A percentile compares a stretch with the other conserved stretches of the same genome.
These are phyloP conservation scores for Polymixis lichenea DNA, from an alignment of 2,888 invertebrate genomes.

Conservation along the genomic window DNA sequence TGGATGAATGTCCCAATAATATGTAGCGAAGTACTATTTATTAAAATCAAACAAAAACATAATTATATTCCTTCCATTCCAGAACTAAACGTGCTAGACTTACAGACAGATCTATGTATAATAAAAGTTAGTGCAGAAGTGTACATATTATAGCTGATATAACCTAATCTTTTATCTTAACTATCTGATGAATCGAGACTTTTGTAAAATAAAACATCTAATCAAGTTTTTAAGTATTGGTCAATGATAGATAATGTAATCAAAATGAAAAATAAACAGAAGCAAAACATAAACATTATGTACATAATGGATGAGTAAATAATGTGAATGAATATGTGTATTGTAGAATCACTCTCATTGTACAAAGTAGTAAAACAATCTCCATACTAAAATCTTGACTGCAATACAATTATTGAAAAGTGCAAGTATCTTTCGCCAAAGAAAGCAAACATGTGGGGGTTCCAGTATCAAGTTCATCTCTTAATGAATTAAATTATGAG, in stretches of 20 bases:
- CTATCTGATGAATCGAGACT: not conserved
- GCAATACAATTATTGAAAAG: constrained; percentile 39
- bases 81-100: not conserved
- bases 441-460: constrained; percentile 43
- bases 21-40: not conserved
- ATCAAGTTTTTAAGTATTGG: constrained; percentile 17
- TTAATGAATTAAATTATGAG: constrained; percentile 61
- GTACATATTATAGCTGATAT: not conserved
- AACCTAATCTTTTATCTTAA: not conserved
- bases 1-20: not conserved
- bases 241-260: constrained; percentile 12
- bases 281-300: constrained; percentile 27
- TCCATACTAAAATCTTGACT: constrained; percentile 34
- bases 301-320: constrained; percentile 23
- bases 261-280: constrained; percentile 11
- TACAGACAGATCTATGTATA: not conserved
- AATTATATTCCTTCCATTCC: not conserved
- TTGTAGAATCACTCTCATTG: constrained; percentile 33
- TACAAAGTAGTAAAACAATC: constrained; percentile 41
- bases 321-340: constrained; percentile 31
- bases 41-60: not conserved
- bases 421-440: constrained; percentile 52
- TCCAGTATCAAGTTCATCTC: constrained; percentile 28
- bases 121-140: not conserved
- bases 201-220: not conserved